phyloP scores from a whole-genome alignment of 2,113 vertebrate species.

The Sardina pilchardus region DNA sequence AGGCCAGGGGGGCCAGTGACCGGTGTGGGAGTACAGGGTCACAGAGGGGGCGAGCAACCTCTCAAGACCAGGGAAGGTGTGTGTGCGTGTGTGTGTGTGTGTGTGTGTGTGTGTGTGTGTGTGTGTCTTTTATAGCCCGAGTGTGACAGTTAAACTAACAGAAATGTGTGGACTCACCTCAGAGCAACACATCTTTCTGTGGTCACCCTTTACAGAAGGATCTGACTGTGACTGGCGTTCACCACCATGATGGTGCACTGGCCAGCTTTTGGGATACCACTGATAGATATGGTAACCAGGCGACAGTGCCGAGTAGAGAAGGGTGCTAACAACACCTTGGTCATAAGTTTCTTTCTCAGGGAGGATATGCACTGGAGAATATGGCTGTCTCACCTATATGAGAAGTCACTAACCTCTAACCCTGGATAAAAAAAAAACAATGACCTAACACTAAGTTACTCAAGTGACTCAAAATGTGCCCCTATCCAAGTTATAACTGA shows the following conservation, averaged over 20 bases:
- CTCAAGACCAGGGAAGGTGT: neutral
- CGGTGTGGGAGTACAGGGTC: neutral
- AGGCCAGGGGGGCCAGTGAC: neutral
- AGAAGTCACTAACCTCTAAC: too few species aligned
- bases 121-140: neutral
- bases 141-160: constrained; percentile 8
- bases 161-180: neutral
- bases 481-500: too few species aligned
- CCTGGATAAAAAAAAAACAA: too few species aligned
- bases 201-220: neutral
- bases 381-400: neutral
- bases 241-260: neutral
- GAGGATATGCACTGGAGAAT: neutral
- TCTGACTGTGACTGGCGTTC: neutral
- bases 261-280: neutral
- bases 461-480: too few species aligned
- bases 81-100: constrained; percentile 10
- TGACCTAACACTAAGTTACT: too few species aligned
- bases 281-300: neutral
- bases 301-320: neutral
- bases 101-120: constrained; percentile 22
- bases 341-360: neutral
- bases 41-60: neutral
- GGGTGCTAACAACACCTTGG: neutral
- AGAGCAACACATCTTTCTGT: neutral